phyloP scores from a whole-genome alignment of 2,888 invertebrate species.

The Troides helena region DNA sequence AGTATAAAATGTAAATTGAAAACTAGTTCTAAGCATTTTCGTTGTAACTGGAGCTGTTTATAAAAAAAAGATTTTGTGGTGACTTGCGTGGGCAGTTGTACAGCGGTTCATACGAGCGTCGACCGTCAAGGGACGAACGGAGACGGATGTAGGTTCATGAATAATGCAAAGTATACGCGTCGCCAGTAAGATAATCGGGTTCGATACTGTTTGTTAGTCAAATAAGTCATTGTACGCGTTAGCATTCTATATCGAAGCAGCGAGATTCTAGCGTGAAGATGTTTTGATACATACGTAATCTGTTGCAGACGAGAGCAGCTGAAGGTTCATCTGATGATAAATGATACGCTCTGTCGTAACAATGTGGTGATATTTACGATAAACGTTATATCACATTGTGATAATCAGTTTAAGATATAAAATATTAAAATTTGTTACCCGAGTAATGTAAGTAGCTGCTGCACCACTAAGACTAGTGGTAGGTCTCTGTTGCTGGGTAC shows the following conservation, averaged over 20 bases:
- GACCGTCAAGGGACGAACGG: conserved; percentile 38
- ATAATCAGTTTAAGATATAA: too few relatives aligned
- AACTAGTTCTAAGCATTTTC: too few relatives aligned
- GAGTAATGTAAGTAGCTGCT: too few relatives aligned
- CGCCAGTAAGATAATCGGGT: conserved; percentile 59
- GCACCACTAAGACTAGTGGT: too few relatives aligned
- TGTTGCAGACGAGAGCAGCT: background rate
- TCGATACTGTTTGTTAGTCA: conserved; percentile 75
- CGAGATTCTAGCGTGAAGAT: conserved; percentile 25
- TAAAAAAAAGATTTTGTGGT: conserved; percentile 14
- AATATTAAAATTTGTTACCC: too few relatives aligned
- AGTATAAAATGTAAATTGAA: too few relatives aligned
- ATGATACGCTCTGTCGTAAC: too few relatives aligned
- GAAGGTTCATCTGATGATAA: too few relatives aligned
- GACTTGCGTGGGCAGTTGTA: conserved; percentile 41
- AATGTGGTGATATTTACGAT: too few relatives aligned
- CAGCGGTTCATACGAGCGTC: conserved; percentile 39
- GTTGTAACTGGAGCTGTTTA: background rate
- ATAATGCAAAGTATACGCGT: conserved; percentile 56
- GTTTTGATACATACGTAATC: background rate
- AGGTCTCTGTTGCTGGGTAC: too few relatives aligned
- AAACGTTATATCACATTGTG: too few relatives aligned
- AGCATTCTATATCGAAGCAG: conserved; percentile 53
- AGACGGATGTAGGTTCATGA: conserved; percentile 66
- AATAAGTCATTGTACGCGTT: conserved; percentile 69